Base-by-base conservation (phyloP, 2,797 vertebrate species). In the Paguma larvata region DNA sequence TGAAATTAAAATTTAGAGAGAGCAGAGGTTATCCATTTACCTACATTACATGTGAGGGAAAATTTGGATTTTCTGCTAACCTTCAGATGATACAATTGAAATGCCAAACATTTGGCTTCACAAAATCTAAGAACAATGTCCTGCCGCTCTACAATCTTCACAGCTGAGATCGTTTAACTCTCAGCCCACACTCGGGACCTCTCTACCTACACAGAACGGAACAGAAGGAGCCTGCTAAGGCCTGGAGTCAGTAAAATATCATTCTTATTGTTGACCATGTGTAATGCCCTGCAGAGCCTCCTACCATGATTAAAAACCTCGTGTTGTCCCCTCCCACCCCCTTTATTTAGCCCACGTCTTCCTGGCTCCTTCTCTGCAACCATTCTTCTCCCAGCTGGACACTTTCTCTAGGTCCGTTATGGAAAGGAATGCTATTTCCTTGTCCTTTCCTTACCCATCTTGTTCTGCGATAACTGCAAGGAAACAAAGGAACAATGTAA, bases 21-120 rank as follows among this genome's bases (percentile, higher is more conserved):
- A 27, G 8, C 73, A 92, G 12, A 92, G 21, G 13, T 59, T 62
- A 78, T 85, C 34, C 11, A 32, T 70, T 87, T 88, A 34, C n/a
- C 80, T 30, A 10, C 21, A 7, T 19, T 19, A 15, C 7, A n/a
- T 75, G 30, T n/a, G 12, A 63, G 27, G 25, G 16, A n/a, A 73
- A 15, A 85, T 53, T 51, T 19, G 2, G 63, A 67, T 82, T 90
- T 78, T 62, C 62, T 46, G 27, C 41, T 70, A 51, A 93, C 30
- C 38, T 83, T 79, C 87, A 84, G 38, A 77, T 16, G 65, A 56
- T 38, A 34, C 51, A n/a, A 72, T 32, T 80, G 27, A 95, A 96
- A 96, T 90, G 44, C 14, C 70, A 87, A 86, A 30, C 59, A 94
- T 15, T 79, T n/a, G 63, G 14, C 63, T 68, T 79, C 11, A 56